Conservation (phyloP, 2,113 vertebrate genomes). For the Plotosus lineatus region DNA sequence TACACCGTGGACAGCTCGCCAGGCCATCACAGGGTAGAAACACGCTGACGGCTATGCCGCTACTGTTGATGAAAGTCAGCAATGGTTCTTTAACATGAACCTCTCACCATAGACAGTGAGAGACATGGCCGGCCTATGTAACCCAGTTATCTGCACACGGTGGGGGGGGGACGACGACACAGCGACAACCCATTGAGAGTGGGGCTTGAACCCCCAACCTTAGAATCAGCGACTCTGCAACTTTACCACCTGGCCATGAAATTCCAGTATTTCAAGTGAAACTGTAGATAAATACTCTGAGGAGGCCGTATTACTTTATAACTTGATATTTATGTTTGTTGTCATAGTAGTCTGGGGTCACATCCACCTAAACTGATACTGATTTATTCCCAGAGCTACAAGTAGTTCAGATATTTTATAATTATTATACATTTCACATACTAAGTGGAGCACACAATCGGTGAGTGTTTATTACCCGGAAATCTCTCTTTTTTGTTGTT, state of each 20-base stretch:
- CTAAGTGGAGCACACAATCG: background rate
- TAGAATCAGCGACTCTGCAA: no score
- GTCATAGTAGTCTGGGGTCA: background rate
- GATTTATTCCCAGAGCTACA: background rate
- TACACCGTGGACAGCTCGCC: no score
- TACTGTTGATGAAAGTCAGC: no score
- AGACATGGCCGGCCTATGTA: no score
- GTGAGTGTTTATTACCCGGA: background rate
- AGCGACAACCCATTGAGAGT: no score
- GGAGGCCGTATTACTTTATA: background rate
- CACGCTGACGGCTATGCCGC: no score
- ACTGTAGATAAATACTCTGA: background rate
- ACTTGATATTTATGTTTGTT: background rate
- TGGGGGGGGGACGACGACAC: no score
- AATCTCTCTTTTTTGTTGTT: background rate
- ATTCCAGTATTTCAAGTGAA: background rate
- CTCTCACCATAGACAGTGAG: no score
- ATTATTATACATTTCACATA: background rate
- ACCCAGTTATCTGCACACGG: no score
- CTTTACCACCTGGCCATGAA: background rate
- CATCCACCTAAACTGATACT: background rate
- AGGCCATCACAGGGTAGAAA: no score
- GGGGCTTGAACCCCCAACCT: no score
- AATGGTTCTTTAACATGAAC: no score
- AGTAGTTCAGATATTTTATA: background rate